phyloP scores from a whole-genome alignment of 2,113 vertebrate species.

The Cygnus buccinator region DNA sequence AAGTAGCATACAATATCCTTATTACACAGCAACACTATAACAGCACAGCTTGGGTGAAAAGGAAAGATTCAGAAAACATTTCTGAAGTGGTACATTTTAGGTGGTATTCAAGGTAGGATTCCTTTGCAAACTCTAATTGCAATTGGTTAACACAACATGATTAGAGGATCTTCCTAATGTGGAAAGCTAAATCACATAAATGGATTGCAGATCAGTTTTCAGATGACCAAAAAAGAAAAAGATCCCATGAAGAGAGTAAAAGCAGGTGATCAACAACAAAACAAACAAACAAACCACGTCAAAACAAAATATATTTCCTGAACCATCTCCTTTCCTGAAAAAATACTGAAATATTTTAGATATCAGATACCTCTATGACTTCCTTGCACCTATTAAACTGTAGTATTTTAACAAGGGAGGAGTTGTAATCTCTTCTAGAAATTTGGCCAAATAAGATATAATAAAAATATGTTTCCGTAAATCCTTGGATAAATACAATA shows the following conservation, averaged over 20 bases:
- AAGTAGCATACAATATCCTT: neutral
- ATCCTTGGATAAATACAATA: neutral
- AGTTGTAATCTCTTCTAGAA: neutral
- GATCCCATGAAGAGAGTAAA: neutral
- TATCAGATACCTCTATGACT: neutral
- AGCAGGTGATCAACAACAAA: neutral
- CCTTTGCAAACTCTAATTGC: constrained; percentile 11
- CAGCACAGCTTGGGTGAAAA: neutral
- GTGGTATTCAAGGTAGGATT: neutral
- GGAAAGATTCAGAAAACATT: neutral
- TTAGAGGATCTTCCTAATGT: constrained; percentile 63
- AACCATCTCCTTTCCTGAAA: neutral
- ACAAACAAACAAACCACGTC: neutral
- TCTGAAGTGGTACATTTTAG: neutral
- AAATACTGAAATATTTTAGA: neutral
- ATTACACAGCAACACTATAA: neutral
- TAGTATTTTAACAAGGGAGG: neutral
- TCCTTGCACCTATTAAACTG: neutral
- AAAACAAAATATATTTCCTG: neutral
- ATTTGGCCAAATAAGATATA: neutral
- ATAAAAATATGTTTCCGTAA: neutral
- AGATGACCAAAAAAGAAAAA: neutral
- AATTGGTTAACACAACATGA: constrained; percentile 29
- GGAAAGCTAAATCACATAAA: constrained; percentile 64
- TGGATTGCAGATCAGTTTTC: constrained; percentile 56